Base-by-base conservation (phyloP, 2,797 vertebrate genomes). In the Notolabrus celidotus region DNA sequence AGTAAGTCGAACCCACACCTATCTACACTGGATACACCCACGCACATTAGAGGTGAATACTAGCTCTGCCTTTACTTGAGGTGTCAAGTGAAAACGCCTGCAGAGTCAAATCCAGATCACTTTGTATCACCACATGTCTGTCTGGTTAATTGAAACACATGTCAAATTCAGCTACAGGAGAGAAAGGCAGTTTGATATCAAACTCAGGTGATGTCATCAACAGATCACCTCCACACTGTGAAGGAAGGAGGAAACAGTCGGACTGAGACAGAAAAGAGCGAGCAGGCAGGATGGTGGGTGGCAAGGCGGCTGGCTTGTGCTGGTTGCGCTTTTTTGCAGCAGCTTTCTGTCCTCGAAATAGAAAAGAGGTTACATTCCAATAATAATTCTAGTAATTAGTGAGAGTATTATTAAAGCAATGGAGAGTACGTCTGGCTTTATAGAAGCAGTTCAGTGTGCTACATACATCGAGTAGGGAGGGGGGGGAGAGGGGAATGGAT, bases 341-440 rank as follows among this genome's bases (percentile, higher is more conserved):
- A 22, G 14, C 62, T 77, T 80, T 76, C 72, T 82, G 84, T 86
- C 76, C 90, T 92, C 62, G 25, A 92, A 93, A 91, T 92, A 92
- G 92, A 94, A 94, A 94, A 86, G 89, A 93, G 92, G 93, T 94
- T 93, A 92, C 86, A 87, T 89, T 94, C 92, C 87, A 89, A 92
- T 93, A 92, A 93, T 94, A 93, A 90, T 87, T 91, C 75, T 62
- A 80, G 86, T 91, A 94, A 94, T 94, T 93, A 94, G 91, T 88
- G 67, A 84, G 84, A 80, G 83, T 83, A 86, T 90, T 83, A 88
- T 82, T 80, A 84, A 74, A 81, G 85, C 68, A 50, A 56, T 54
- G 75, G 65, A 77, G 76, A 79, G 63, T 72, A 74, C 68, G 79
- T 80, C 71, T 74, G 72, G 71, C 59, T 82, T 88, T 85, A 67